A percentile compares a stretch with the other conserved stretches of the same genome.
Evolutionary conservation across 2,797 vertebrate genomes (phyloP).

Genomic region (Pipistrellus kuhlii): DNA sequence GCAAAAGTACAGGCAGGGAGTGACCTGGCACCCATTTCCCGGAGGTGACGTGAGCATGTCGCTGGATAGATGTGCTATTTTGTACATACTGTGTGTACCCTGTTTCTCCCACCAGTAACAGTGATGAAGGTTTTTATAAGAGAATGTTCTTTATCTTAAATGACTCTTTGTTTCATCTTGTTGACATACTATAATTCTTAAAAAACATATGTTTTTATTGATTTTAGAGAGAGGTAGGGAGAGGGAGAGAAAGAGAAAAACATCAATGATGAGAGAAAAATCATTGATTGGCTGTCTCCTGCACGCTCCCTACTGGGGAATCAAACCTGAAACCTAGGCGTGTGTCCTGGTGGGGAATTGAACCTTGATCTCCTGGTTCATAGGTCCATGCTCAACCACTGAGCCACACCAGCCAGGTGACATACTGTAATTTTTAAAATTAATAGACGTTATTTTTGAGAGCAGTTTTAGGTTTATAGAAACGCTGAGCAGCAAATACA

Average conservation of each 20-base stretch:
- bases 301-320: too few relatives aligned
- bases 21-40: fast-evolving
- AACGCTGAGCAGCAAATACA: fast-evolving
- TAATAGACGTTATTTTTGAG: neutral
- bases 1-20: fast-evolving
- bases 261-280: too few relatives aligned
- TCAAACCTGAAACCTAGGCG: too few relatives aligned
- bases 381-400: too few relatives aligned
- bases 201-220: too few relatives aligned
- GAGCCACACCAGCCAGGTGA: too few relatives aligned
- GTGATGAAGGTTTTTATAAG: neutral
- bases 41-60: fast-evolving
- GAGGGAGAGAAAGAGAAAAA: too few relatives aligned
- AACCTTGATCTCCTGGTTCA: too few relatives aligned
- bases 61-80: fast-evolving
- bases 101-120: neutral
- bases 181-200: fast-evolving
- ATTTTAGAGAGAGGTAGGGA: too few relatives aligned
- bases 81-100: fast-evolving
- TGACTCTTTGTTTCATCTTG: neutral
- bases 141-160: neutral
- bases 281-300: too few relatives aligned
- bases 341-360: too few relatives aligned
- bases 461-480: neutral
- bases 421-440: too few relatives aligned